These are phyloP conservation scores for Rhyzopertha dominica DNA, from an alignment of 1,140 invertebrate genomes.

Conservation along the genomic window DNA sequence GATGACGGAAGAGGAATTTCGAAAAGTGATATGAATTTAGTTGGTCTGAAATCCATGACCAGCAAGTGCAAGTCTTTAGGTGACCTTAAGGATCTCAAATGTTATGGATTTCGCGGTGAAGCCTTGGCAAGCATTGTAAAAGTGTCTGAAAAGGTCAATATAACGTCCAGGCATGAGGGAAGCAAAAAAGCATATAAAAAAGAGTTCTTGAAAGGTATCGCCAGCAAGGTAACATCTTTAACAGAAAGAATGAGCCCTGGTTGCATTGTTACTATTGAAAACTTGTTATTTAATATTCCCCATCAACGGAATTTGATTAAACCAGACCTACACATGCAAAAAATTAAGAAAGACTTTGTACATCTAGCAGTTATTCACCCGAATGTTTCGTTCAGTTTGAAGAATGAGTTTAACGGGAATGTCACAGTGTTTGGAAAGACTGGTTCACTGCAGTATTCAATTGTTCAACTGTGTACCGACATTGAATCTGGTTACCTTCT, in stretches of 20 bases:
- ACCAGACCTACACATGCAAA: slow-evolving; percentile 50
- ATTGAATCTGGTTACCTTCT: slow-evolving; percentile 45
- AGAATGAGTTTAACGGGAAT: slow-evolving; percentile 53
- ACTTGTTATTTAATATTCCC: slow-evolving; percentile 56
- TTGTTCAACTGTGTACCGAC: slow-evolving; percentile 48
- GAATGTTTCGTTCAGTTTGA: slow-evolving; percentile 51
- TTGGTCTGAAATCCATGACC: slow-evolving; percentile 56
- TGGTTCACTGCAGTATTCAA: slow-evolving; percentile 48
- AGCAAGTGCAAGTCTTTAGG: slow-evolving; percentile 53
- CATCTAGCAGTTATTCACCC: slow-evolving; percentile 53
- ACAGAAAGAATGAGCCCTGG: slow-evolving; percentile 48
- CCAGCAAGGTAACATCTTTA: not conserved
- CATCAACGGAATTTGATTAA: slow-evolving; percentile 54
- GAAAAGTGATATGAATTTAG: slow-evolving; percentile 45
- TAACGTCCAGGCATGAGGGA: slow-evolving; percentile 46
- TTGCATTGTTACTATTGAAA: slow-evolving; percentile 56
- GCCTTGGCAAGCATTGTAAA: slow-evolving; percentile 56
- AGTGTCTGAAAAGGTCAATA: slow-evolving; percentile 50
- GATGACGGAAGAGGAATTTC: slow-evolving; percentile 58
- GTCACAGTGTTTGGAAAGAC: slow-evolving; percentile 52
- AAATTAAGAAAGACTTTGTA: slow-evolving; percentile 51
- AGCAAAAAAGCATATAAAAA: slow-evolving; percentile 47
- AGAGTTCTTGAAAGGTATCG: slow-evolving; percentile 39
- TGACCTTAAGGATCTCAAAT: slow-evolving; percentile 48
- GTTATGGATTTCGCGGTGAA: slow-evolving; percentile 58